Conservation (phyloP, 2,113 vertebrate genomes). For the Callipepla squamata region DNA sequence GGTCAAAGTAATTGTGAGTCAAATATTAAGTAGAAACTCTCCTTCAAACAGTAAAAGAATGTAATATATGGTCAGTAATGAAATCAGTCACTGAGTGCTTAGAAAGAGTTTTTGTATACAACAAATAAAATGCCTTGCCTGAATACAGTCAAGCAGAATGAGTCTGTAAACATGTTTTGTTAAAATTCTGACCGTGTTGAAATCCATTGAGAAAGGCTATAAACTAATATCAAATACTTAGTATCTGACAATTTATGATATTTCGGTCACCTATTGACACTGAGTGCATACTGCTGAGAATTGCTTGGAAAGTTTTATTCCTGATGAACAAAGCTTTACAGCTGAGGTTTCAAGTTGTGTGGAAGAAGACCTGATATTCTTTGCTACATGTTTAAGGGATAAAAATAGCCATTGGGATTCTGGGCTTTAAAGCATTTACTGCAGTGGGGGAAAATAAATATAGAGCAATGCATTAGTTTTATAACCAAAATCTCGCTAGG, state of each 20-base stretch:
- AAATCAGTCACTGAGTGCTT: neutral
- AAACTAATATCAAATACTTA: neutral
- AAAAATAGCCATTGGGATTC: neutral
- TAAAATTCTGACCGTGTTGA: neutral
- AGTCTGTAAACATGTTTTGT: neutral
- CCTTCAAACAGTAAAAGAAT: neutral
- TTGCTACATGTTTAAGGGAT: neutral
- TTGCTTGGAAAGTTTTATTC: neutral
- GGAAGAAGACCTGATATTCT: neutral
- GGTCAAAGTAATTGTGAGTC: neutral
- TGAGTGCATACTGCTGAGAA: neutral
- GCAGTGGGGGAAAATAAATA: neutral
- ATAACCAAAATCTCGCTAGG: neutral
- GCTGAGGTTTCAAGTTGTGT: neutral
- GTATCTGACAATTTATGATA: neutral
- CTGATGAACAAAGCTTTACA: fast-evolving
- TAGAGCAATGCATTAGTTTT: neutral
- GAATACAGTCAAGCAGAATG: neutral
- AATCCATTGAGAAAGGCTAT: neutral
- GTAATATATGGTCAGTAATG: neutral
- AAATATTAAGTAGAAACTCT: neutral
- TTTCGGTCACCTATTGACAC: neutral
- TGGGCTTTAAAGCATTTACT: neutral
- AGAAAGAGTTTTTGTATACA: neutral
- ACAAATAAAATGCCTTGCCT: neutral